Conservation (phyloP, 2,888 invertebrate genomes). For the Lithosia quadra region DNA sequence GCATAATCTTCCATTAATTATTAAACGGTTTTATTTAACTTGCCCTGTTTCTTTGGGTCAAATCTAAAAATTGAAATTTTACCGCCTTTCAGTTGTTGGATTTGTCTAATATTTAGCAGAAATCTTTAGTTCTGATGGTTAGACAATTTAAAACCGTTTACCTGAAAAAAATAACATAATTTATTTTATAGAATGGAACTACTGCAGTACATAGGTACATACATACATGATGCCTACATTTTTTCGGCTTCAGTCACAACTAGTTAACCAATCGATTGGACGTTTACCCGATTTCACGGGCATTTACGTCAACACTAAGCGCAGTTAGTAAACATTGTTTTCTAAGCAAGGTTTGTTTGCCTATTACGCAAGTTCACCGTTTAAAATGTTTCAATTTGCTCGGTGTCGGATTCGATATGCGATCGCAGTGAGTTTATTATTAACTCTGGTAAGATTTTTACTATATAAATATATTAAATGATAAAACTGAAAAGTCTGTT, state of each 20-base stretch:
- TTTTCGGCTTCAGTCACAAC: neutral
- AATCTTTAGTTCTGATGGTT: no score
- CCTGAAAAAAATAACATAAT: no score
- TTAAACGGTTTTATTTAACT: no score
- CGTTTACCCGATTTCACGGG: neutral
- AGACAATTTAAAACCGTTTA: no score
- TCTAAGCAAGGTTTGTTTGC: neutral
- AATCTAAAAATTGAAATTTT: no score
- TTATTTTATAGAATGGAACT: no score
- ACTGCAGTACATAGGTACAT: no score
- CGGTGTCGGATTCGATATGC: neutral
- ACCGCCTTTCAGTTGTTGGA: no score
- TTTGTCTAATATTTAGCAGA: no score
- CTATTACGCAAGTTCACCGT: neutral
- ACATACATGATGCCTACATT: neutral
- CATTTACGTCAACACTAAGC: neutral
- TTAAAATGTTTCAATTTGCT: conserved; percentile 10
- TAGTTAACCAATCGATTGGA: neutral
- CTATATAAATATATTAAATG: neutral
- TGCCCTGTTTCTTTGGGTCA: no score
- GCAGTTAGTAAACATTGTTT: conserved; percentile 12
- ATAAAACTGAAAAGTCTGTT: no score
- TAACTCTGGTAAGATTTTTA: conserved; percentile 7
- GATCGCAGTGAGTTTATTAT: neutral
- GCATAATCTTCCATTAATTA: no score